These are phyloP conservation scores for Neopelma chrysocephalum DNA, from an alignment of 2,797 vertebrate genomes.

Conservation along the genomic window DNA sequence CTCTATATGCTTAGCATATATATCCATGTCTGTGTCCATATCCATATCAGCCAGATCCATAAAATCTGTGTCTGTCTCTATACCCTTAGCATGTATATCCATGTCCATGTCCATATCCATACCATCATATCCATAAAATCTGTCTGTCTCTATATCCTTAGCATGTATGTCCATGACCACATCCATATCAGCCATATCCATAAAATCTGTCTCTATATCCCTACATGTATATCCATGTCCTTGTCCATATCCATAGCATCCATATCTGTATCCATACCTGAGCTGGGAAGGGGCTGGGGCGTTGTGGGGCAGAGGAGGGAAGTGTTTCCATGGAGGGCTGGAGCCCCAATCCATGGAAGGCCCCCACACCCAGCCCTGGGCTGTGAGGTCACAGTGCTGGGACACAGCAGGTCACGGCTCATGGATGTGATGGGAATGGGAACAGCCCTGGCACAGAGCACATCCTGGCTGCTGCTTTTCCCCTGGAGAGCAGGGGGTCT, in stretches of 20 bases:
- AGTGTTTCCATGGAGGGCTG: background rate
- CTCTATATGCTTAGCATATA: background rate
- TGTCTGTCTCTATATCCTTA: too few species aligned
- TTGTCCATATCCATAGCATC: background rate
- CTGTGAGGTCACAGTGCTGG: background rate
- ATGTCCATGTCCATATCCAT: background rate
- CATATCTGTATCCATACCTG: accelerated
- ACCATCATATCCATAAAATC: too few species aligned
- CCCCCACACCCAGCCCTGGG: background rate
- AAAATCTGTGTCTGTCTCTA: background rate
- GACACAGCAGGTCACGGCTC: background rate
- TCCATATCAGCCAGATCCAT: background rate
- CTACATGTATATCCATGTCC: too few species aligned
- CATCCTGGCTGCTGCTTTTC: background rate
- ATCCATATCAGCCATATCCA: too few species aligned
- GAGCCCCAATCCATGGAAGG: background rate
- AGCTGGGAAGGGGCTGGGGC: background rate
- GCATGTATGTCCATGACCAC: too few species aligned
- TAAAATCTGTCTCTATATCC: too few species aligned
- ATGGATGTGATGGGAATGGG: background rate
- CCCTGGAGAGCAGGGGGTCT: background rate
- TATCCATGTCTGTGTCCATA: accelerated
- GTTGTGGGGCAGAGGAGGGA: background rate
- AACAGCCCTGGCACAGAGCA: background rate
- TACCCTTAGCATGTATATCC: too few species aligned